Evolutionary conservation across 2,113 vertebrate species (phyloP).

Genomic region (Gambusia affinis): DNA sequence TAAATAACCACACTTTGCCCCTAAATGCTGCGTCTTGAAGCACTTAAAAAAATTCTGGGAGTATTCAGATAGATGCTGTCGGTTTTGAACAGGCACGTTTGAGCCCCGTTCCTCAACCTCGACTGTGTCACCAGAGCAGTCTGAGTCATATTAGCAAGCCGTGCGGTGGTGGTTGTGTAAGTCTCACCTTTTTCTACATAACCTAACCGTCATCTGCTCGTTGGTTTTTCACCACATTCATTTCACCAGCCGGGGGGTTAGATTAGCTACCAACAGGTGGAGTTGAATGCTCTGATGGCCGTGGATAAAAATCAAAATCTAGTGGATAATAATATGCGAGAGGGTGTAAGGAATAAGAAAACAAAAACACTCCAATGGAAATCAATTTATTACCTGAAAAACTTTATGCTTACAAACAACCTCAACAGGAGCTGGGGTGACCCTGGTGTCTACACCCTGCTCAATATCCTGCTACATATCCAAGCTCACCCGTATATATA

Average conservation of each 20-base stretch:
- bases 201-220: no score
- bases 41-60: background rate
- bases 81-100: background rate
- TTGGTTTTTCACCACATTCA: background rate
- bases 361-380: background rate
- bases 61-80: background rate
- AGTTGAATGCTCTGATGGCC: no score
- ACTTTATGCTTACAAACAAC: background rate
- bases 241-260: no score
- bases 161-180: background rate
- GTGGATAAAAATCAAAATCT: background rate
- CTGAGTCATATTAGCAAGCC: background rate
- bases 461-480: background rate
- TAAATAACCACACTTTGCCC: background rate
- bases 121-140: background rate
- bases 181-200: background rate
- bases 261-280: no score
- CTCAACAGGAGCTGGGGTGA: background rate
- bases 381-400: background rate
- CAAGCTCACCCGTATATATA: no score
- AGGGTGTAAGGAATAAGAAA: background rate
- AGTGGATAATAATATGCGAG: background rate
- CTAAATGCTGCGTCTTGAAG: background rate
- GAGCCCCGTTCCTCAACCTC: no score
- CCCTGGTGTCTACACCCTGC: background rate